A percentile compares a stretch with the other conserved stretches of the same genome.
phyloP scores from a whole-genome alignment of 2,113 vertebrate genomes.

The Engystomops pustulosus region DNA sequence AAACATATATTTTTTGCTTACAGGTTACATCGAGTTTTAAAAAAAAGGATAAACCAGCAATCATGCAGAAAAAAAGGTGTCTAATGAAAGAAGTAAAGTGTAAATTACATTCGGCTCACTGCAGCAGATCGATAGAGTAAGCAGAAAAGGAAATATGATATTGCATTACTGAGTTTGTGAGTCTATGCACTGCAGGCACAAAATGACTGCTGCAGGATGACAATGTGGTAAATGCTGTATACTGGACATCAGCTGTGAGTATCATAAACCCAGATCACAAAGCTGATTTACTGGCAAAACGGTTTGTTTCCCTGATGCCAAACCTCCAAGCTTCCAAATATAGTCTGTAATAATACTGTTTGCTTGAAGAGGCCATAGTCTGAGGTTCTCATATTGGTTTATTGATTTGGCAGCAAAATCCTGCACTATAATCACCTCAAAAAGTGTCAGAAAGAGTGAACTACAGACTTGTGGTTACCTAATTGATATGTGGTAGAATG shows the following conservation, averaged over 20 bases:
- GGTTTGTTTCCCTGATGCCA: constrained; percentile 28
- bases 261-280: constrained; percentile 38
- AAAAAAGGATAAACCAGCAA: constrained; percentile 36
- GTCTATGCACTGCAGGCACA: constrained; percentile 52
- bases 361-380: not conserved
- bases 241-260: constrained; percentile 29
- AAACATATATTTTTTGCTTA: not conserved
- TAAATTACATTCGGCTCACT: constrained; percentile 52
- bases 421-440: constrained; percentile 29
- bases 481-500: not conserved
- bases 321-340: constrained; percentile 30
- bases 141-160: constrained; percentile 57
- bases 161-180: constrained; percentile 42
- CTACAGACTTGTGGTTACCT: not conserved
- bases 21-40: not conserved
- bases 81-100: constrained; percentile 24
- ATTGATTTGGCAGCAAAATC: constrained; percentile 33
- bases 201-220: constrained; percentile 46
- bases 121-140: constrained; percentile 55
- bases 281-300: constrained; percentile 44
- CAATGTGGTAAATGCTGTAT: constrained; percentile 37
- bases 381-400: constrained; percentile 23
- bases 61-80: constrained; percentile 33
- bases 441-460: constrained; percentile 16
- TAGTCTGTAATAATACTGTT: constrained; percentile 21